A percentile compares a stretch with the other conserved stretches of the same genome.
These are phyloP conservation scores for Capricornis sumatraensis DNA, from an alignment of 2,113 vertebrate species.

Conservation along the genomic window DNA sequence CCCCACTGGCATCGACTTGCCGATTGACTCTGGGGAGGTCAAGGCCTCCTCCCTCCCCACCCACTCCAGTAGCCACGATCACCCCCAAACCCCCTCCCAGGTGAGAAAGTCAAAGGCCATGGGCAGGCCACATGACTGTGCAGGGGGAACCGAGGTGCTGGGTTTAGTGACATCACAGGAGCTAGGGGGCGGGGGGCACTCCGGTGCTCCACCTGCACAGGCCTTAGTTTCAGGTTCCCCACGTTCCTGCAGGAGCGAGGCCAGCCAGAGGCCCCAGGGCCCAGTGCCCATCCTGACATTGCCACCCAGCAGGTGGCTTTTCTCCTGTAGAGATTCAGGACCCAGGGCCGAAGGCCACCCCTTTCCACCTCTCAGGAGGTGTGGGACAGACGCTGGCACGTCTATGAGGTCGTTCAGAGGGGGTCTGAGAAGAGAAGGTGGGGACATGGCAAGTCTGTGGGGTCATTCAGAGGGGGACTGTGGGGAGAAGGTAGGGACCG, in stretches of 20 bases:
- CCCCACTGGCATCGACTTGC: accelerated
- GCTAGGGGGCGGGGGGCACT: accelerated
- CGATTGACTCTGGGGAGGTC: background rate
- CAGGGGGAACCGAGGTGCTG: background rate
- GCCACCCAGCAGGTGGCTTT: background rate
- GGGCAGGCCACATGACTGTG: accelerated
- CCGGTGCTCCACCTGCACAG: too few species aligned
- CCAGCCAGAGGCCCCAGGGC: background rate
- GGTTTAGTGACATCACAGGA: background rate
- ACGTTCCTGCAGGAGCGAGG: accelerated
- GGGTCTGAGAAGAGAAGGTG: background rate
- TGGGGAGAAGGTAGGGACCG: background rate
- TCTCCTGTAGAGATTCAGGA: background rate
- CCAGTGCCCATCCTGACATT: background rate
- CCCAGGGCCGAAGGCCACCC: accelerated
- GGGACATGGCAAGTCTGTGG: background rate
- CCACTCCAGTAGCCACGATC: background rate
- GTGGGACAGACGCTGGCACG: accelerated
- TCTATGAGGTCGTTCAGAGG: accelerated
- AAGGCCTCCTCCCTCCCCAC: background rate
- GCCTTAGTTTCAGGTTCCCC: accelerated
- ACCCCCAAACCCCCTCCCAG: accelerated
- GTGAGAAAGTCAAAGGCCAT: background rate
- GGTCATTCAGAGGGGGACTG: accelerated
- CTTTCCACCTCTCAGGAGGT: background rate